Evolutionary conservation across 1,140 invertebrate species (phyloP).

Genomic region (Lepidurus packardi): DNA sequence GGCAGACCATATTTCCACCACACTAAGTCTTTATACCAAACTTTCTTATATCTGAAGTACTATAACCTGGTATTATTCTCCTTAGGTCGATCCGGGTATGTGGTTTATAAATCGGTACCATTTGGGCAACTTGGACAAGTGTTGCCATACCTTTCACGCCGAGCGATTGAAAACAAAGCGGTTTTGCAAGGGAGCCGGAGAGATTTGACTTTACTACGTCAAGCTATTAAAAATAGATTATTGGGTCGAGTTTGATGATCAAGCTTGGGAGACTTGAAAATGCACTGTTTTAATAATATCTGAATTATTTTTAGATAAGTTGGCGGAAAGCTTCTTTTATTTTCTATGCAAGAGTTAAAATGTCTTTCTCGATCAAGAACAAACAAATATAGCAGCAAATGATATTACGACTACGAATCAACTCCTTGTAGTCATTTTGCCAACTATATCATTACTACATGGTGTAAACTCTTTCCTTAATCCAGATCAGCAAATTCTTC

Average conservation of each 20-base stretch:
- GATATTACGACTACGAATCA: too few species aligned
- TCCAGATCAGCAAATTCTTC: too few species aligned
- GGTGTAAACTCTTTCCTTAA: too few species aligned
- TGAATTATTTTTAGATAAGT: too few species aligned
- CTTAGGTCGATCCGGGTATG: conserved; percentile 49
- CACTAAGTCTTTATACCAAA: conserved; percentile 45
- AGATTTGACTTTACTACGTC: conserved; percentile 47
- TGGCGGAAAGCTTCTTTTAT: too few species aligned
- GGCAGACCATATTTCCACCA: conserved; percentile 53
- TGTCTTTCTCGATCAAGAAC: too few species aligned
- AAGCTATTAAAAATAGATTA: conserved; percentile 44
- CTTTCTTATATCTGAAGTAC: conserved; percentile 7
- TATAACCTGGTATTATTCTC: conserved; percentile 26
- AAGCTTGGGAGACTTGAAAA: too few species aligned
- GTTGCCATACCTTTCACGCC: conserved; percentile 50
- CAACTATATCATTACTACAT: too few species aligned
- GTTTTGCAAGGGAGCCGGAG: conserved; percentile 50
- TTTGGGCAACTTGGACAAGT: conserved; percentile 51
- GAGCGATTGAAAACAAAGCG: conserved; percentile 51
- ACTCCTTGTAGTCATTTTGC: too few species aligned
- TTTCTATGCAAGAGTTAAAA: too few species aligned
- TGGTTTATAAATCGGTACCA: conserved; percentile 55
- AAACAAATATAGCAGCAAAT: too few species aligned
- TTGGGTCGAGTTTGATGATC: not conserved
- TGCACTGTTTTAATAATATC: too few species aligned